phyloP scores from a whole-genome alignment of 2,888 invertebrate genomes.

The Drosophila nigricruria region DNA sequence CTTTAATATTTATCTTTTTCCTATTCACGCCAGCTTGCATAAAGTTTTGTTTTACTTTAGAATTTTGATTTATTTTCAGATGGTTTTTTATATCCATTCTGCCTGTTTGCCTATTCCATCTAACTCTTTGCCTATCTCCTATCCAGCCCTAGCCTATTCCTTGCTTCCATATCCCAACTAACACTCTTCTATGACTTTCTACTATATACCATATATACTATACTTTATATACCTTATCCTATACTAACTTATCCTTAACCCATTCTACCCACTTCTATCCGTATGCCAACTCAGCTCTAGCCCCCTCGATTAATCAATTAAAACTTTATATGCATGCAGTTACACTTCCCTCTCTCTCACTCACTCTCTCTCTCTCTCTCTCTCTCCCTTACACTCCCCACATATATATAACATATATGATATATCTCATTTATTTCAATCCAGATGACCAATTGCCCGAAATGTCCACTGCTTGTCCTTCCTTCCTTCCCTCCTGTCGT shows the following conservation, averaged over 20 bases:
- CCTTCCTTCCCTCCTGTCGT: conserved; percentile 37
- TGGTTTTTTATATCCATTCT: neutral
- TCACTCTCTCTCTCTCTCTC: neutral
- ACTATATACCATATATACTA: too few species aligned
- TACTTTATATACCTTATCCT: neutral
- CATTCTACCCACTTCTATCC: neutral
- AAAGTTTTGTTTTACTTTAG: neutral
- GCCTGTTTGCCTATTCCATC: too few species aligned
- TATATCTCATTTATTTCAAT: conserved; percentile 2
- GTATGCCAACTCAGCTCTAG: neutral
- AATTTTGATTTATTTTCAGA: neutral
- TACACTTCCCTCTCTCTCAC: neutral
- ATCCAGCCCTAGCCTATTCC: too few species aligned
- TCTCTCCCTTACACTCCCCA: neutral
- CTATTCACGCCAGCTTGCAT: neutral
- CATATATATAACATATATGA: neutral
- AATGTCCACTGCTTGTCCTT: neutral
- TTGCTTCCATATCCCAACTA: too few species aligned
- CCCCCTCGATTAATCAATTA: neutral
- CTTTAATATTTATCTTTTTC: neutral
- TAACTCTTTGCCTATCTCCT: too few species aligned
- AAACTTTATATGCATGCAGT: neutral
- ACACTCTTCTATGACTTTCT: neutral
- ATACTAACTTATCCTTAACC: neutral
- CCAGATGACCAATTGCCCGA: neutral